A percentile compares a stretch with the other conserved stretches of the same genome.
These are phyloP conservation scores for Enoplosus armatus DNA, from an alignment of 2,797 vertebrate genomes.

Conservation along the genomic window DNA sequence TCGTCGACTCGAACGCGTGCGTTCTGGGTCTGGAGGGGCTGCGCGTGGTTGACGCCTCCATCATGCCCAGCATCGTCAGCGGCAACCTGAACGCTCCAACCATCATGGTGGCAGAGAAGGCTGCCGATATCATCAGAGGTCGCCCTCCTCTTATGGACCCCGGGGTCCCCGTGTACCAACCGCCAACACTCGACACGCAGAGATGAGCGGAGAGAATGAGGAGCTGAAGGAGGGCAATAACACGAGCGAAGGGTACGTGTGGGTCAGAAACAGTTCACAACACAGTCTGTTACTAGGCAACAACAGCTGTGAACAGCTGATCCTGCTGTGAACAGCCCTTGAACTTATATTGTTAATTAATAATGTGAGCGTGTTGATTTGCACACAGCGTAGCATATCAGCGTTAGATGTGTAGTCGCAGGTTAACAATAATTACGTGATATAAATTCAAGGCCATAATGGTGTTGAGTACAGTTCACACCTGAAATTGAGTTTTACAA, in stretches of 20 bases:
- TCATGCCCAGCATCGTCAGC: slow-evolving; percentile 97
- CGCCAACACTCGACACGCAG: slow-evolving; percentile 87
- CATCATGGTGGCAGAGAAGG: slow-evolving; percentile 98
- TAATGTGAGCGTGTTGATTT: slow-evolving; percentile 19
- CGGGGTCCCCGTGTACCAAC: slow-evolving; percentile 89
- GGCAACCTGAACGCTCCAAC: slow-evolving; percentile 97
- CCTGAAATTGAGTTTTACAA: background rate
- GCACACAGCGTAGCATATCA: background rate
- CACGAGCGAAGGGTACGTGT: background rate
- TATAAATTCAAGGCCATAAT: background rate
- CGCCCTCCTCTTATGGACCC: slow-evolving; percentile 84
- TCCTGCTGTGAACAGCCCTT: background rate
- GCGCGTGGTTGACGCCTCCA: slow-evolving; percentile 94
- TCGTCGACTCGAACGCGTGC: slow-evolving; percentile 90
- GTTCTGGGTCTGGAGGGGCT: slow-evolving; percentile 93
- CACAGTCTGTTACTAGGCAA: background rate
- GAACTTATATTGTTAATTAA: slow-evolving; percentile 10
- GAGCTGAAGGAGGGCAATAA: background rate
- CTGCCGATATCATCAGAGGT: slow-evolving; percentile 92
- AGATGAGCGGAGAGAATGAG: slow-evolving; percentile 70
- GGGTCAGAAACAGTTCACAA: background rate
- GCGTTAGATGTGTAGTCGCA: background rate
- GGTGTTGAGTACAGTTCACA: background rate
- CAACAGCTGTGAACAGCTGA: slow-evolving; percentile 7
- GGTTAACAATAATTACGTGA: background rate